Base-by-base conservation (phyloP, 1,140 invertebrate genomes). In the Apolygus lucorum region DNA sequence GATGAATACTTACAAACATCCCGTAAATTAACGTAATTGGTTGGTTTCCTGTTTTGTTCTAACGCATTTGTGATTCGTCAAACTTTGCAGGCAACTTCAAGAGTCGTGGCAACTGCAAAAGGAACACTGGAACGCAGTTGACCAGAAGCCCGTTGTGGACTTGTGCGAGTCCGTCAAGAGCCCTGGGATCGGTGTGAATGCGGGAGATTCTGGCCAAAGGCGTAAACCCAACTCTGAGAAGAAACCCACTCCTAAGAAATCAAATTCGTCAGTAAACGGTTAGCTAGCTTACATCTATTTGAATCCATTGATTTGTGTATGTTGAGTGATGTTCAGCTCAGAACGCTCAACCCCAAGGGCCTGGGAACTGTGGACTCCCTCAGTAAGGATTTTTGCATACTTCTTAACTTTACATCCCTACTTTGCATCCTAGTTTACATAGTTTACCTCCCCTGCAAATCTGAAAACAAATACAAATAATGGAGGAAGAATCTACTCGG, bases 91-190 rank as follows among this genome's bases (percentile, higher is more conserved):
- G 28, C 67, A 73, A 28, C 68, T 76, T 17, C 68, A 72, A 28
- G 71, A 75, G n/a, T 76, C 75, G 11, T 76, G 72, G 54, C 29
- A 73, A 62, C 69, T 70, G 1, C 75, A 76, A 63, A 68, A 73
- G 17, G 71, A 73, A 28, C 72, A 76, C 52, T 76, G 74, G 74
- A 64, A 70, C 17, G 49, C 71, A 22, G 69, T 72, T 74, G 24
- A 71, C 63, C 59, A 70, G 67, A 68, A 70, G 67, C 17, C 52
- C 54, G 14, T 52, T 54, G n/a, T n/a, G n/a, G 24, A 68, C 68
- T 25, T 52, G 42, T 8, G 62, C 52, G 65, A 67, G 72, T 49
- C 29, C 54, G 2, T 52, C 63, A 2, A 54, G 68, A 67, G 29
- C 70, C 2, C 68, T 63, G 22, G 1, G 14, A 17, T 25, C 8